Conservation (phyloP, 2,113 vertebrate species). For the Globicephala melas region DNA sequence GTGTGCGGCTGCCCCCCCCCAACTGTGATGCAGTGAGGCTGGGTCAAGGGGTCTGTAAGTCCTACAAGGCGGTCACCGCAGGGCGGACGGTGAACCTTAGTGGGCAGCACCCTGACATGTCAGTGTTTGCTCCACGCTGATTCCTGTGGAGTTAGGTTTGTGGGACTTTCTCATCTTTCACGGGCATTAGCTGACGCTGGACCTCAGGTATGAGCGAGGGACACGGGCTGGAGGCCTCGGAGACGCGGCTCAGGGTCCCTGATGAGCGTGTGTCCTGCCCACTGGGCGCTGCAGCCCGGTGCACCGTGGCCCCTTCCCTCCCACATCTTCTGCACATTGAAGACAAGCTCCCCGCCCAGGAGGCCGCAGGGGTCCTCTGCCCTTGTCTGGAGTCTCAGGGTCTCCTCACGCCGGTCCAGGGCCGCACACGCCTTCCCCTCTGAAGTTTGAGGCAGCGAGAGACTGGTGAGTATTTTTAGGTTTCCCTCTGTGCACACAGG, state of each 20-base stretch:
- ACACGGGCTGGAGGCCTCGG: not conserved
- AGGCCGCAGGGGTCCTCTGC: not conserved
- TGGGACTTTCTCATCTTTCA: not conserved
- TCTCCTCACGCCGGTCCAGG: not conserved
- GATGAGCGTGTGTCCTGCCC: not conserved
- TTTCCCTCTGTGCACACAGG: not conserved
- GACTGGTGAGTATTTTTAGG: not conserved
- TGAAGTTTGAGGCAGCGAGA: not conserved
- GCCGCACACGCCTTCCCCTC: not conserved
- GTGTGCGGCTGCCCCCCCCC: not conserved
- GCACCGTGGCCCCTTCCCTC: not conserved
- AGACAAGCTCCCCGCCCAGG: not conserved
- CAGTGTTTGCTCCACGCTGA: not conserved
- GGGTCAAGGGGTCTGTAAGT: not conserved
- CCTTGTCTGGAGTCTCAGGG: not conserved
- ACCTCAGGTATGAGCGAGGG: not conserved
- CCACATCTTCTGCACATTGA: not conserved
- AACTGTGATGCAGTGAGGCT: not conserved
- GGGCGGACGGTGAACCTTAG: not conserved
- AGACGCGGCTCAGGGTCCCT: not conserved
- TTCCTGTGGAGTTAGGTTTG: not conserved
- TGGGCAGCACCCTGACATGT: not conserved
- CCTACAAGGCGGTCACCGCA: not conserved
- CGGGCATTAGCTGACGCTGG: not conserved
- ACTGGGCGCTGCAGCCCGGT: accelerated